Conservation (phyloP, 92 coral and sea anemone genomes). For the Virgularia gustaviana region DNA sequence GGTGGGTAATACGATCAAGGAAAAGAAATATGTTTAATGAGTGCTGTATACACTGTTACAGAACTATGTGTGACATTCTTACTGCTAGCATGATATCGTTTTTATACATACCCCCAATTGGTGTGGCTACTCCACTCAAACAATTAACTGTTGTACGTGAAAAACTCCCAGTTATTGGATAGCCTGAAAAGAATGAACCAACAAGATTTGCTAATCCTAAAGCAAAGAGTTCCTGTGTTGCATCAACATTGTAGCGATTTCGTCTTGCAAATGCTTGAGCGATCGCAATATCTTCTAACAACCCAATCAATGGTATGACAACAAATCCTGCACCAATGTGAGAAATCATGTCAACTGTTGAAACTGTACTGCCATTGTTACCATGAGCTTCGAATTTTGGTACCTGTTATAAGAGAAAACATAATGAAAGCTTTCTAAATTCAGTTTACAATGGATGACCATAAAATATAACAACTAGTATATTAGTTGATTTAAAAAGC, state of each 20-base stretch:
- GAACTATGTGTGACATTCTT: not conserved
- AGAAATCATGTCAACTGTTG: conserved; percentile 21
- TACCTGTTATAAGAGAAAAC: not conserved
- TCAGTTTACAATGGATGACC: too few relatives aligned
- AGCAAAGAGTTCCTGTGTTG: conserved; percentile 23
- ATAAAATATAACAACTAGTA: too few relatives aligned
- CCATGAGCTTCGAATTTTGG: not conserved
- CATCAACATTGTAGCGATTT: conserved; percentile 26
- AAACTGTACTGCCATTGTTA: conserved; percentile 5
- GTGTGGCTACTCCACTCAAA: conserved; percentile 21
- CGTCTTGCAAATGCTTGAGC: conserved; percentile 37
- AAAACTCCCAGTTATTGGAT: conserved; percentile 35
- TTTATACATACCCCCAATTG: conserved; percentile 35
- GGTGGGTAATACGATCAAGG: too few relatives aligned
- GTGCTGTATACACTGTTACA: not conserved
- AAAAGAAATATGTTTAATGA: too few relatives aligned
- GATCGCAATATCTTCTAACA: conserved; percentile 32
- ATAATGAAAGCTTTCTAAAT: not conserved
- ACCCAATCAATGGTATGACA: conserved; percentile 29
- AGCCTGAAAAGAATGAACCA: conserved; percentile 28
- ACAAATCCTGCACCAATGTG: conserved; percentile 20
- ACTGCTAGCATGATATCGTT: not conserved
- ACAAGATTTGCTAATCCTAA: conserved; percentile 22
- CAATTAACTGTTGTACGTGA: conserved; percentile 22
- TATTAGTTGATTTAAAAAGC: too few relatives aligned